Conservation (phyloP, 2,113 vertebrate species). For the Ictidomys tridecemlineatus region DNA sequence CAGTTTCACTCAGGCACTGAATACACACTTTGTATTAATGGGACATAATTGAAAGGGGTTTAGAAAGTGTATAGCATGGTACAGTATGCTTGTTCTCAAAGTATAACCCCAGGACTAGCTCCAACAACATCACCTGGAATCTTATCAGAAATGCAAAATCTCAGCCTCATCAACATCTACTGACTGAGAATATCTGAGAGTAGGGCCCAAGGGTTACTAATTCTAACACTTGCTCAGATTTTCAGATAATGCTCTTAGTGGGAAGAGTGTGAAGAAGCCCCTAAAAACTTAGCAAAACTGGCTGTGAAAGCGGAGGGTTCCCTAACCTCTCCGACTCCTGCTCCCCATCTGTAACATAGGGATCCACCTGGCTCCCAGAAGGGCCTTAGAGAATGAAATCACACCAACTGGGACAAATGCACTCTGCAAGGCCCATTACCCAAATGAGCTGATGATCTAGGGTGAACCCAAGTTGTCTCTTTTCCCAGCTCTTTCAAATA, state of each 20-base stretch:
- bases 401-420: neutral
- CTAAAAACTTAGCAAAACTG: neutral
- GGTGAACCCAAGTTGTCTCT: neutral
- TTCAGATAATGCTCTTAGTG: neutral
- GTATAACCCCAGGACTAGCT: neutral
- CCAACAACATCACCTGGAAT: neutral
- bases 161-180: neutral
- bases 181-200: neutral
- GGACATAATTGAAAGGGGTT: neutral
- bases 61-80: neutral
- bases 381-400: neutral
- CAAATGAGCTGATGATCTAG: neutral
- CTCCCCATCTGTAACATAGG: neutral
- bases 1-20: neutral
- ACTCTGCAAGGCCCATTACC: neutral
- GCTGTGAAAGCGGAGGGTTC: neutral
- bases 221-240: neutral
- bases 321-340: neutral
- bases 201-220: neutral
- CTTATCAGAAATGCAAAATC: neutral
- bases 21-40: neutral
- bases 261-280: neutral
- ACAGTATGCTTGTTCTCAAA: neutral
- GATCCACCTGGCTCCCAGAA: neutral
- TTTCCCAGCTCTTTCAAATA: neutral